Percentiles rank a stretch among this genome's conserved stretches.
These are phyloP conservation scores for Dendrocopos noguchii DNA, from an alignment of 2,113 vertebrate genomes.

Conservation along the genomic window DNA sequence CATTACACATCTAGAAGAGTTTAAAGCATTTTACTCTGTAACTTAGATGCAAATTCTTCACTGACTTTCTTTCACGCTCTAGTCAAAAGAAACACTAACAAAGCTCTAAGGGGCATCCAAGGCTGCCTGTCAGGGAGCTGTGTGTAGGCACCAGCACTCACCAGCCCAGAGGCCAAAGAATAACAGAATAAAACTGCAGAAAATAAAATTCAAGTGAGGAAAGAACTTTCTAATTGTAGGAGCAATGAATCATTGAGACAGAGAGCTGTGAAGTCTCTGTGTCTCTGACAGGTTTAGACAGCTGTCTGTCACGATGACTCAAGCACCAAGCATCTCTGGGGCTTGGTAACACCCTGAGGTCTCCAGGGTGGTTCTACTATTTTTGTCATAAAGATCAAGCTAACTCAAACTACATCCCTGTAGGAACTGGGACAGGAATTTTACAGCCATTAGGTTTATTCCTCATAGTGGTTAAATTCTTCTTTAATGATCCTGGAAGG, in stretches of 20 bases:
- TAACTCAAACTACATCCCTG: not conserved
- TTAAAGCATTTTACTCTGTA: not conserved
- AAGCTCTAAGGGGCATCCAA: not conserved
- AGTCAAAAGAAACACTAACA: not conserved
- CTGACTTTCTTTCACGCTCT: not conserved
- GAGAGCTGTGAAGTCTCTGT: not conserved
- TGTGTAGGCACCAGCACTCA: not conserved
- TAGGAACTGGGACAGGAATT: not conserved
- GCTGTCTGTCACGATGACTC: not conserved
- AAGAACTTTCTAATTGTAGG: not conserved
- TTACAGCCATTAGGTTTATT: not conserved
- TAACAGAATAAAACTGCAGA: not conserved
- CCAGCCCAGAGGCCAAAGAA: not conserved
- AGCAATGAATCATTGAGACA: not conserved
- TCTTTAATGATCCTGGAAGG: not conserved
- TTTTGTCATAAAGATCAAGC: not conserved
- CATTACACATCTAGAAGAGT: not conserved
- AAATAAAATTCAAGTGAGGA: not conserved
- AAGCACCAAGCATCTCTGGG: not conserved
- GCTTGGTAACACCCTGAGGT: not conserved
- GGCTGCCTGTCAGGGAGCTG: not conserved
- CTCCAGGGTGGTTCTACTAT: not conserved
- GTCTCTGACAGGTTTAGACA: not conserved
- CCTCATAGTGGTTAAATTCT: not conserved
- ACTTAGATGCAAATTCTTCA: not conserved